Evolutionary conservation across 2,797 vertebrate species (phyloP), one percentile per base, ranked within the genome.

Genomic region (Squalus acanthias): DNA sequence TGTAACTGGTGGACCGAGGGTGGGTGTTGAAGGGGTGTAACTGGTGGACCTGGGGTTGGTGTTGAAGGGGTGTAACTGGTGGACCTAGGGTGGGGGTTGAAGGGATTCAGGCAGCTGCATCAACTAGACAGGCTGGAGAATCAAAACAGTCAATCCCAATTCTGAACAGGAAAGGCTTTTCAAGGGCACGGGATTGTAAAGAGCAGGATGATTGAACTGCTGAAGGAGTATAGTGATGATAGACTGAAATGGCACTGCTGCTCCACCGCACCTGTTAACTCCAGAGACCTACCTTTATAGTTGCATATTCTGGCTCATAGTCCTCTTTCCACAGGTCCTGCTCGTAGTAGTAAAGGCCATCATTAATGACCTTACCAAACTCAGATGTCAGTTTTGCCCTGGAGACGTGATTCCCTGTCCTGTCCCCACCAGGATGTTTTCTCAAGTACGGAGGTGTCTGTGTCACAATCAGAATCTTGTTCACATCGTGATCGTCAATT

Each of bases 381-480:
- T 99, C 99, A 0, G 98, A 98, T 96, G 98, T 98, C 97, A 99
- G 98, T 97, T 99, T 99, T 97, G 99, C 98, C 57, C 99, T 98
- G 0, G 99, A 99, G 0, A 98, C 98, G 97, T 99, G 99, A 97
- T 99, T 98, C 29, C 99, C 99, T 0, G 99, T 99, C 96, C 99
- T 98, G 97, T 99, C 99, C 5, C 99, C 99, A 0, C 99, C 99
- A 0, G 99, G 99, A 72, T 99, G 99, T 96, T 99, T 99, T 96
- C 99, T 98, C 97, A 99, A 98, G 96, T 99, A 99, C 0, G 99
- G 99, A 5, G 99, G 99, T 0, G 99, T 99, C 98, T 99, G 99
- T 0, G 99, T 99, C 97, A 99, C 99, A 0, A 99, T 99, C 39
- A 99, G 98, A 97, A 99, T 99, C 98, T 99, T 99, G 98, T 99